Evolutionary conservation across 2,888 invertebrate species (phyloP).

Genomic region (Conistra vaccinii): DNA sequence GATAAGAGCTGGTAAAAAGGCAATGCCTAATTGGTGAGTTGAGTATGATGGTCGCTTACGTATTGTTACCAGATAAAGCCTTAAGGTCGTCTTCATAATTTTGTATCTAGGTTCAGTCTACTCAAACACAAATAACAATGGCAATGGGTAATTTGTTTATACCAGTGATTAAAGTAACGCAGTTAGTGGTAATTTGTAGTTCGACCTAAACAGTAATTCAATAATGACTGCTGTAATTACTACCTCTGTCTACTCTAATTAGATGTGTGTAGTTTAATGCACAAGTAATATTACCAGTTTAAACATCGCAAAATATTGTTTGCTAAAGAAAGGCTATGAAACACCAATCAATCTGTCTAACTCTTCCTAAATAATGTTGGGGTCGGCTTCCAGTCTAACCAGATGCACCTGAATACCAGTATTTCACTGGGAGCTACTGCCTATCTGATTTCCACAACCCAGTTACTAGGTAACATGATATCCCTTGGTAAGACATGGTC

Average conservation of each 20-base stretch:
- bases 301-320: neutral
- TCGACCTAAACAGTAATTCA: conserved; percentile 9
- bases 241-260: conserved; percentile 8
- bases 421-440: neutral
- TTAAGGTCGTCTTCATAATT: neutral
- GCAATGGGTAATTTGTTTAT: conserved; percentile 17
- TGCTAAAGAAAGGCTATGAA: neutral
- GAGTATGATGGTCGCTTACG: neutral
- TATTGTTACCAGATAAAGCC: neutral
- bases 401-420: neutral
- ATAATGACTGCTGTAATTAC: conserved; percentile 27
- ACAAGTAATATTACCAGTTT: neutral
- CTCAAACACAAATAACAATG: conserved; percentile 7
- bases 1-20: neutral
- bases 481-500: neutral
- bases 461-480: neutral
- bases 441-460: neutral
- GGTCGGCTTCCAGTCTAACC: neutral
- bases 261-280: conserved; percentile 13
- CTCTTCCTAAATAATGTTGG: neutral
- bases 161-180: conserved; percentile 29
- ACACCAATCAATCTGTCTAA: neutral
- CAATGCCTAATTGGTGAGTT: neutral
- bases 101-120: neutral
- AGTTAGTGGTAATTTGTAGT: conserved; percentile 29